Evolutionary conservation across 2,888 invertebrate species (phyloP).

Genomic region (Heliothis peltigera): DNA sequence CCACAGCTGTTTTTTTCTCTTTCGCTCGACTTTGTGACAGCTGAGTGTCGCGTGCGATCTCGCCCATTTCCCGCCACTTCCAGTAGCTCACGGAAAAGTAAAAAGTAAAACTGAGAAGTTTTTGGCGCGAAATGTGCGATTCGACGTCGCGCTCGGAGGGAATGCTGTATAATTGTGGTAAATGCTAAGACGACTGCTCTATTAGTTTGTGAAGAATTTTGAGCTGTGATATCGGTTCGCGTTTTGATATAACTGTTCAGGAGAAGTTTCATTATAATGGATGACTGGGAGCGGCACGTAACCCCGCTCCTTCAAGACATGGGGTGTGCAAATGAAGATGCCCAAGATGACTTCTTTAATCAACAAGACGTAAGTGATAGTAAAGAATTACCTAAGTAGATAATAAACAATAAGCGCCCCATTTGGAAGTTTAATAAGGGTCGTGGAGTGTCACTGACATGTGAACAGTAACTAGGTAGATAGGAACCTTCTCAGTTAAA

Average conservation of each 20-base stretch:
- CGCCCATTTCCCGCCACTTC: constrained; percentile 84
- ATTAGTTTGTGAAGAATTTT: constrained; percentile 79
- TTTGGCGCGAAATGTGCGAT: constrained; percentile 87
- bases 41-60: constrained; percentile 85
- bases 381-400: constrained; percentile 35
- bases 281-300: constrained; percentile 91
- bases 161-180: constrained; percentile 73
- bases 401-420: background rate
- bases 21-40: constrained; percentile 84
- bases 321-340: constrained; percentile 88
- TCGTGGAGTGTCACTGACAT: too few species aligned
- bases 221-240: constrained; percentile 78
- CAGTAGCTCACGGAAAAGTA: constrained; percentile 74
- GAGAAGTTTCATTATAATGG: constrained; percentile 82
- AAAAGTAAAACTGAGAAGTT: constrained; percentile 74
- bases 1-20: constrained; percentile 85
- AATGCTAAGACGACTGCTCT: constrained; percentile 74
- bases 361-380: constrained; percentile 89
- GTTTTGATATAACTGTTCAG: constrained; percentile 68
- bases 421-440: background rate
- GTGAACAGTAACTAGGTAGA: too few species aligned
- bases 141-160: constrained; percentile 58
- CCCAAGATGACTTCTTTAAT: constrained; percentile 90
- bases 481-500: too few species aligned
- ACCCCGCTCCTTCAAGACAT: constrained; percentile 90